Percentiles rank a stretch among this genome's conserved stretches.
These are phyloP conservation scores for Hybos culiciformis DNA, from an alignment of 2,888 invertebrate genomes.

Conservation along the genomic window DNA sequence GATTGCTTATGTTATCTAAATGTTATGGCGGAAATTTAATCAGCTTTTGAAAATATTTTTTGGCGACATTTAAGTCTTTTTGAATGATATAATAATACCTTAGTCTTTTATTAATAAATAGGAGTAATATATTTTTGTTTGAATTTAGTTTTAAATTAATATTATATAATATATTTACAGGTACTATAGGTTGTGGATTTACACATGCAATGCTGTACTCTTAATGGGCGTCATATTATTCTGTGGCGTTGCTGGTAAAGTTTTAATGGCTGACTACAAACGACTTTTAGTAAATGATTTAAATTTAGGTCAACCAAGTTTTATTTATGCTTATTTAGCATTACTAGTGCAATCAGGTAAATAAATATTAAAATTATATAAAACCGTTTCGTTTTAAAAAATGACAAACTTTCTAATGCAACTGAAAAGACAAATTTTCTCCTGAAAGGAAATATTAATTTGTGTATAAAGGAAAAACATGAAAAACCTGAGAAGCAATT, in stretches of 20 bases:
- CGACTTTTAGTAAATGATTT: constrained; percentile 60
- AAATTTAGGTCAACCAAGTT: constrained; percentile 63
- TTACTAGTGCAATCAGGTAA: constrained; percentile 51
- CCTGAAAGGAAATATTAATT: too few species aligned
- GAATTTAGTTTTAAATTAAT: too few species aligned
- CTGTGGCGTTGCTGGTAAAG: constrained; percentile 59
- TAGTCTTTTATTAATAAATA: too few species aligned
- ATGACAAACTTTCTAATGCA: background rate
- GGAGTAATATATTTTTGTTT: too few species aligned
- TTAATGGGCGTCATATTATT: constrained; percentile 70
- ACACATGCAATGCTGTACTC: constrained; percentile 80
- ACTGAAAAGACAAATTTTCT: too few species aligned
- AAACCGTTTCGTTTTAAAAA: background rate
- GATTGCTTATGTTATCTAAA: too few species aligned
- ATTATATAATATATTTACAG: constrained; percentile 28
- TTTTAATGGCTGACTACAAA: constrained; percentile 54
- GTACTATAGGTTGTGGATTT: constrained; percentile 85
- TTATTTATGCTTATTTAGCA: constrained; percentile 73
- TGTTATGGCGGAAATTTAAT: too few species aligned
- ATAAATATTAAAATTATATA: background rate
- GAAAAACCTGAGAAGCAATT: too few species aligned
- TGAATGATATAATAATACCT: too few species aligned
- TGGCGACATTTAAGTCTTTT: too few species aligned
- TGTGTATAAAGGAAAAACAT: too few species aligned
- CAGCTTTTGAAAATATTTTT: too few species aligned